phyloP scores from a whole-genome alignment of 2,113 vertebrate species.

The Aplodontia rufa region DNA sequence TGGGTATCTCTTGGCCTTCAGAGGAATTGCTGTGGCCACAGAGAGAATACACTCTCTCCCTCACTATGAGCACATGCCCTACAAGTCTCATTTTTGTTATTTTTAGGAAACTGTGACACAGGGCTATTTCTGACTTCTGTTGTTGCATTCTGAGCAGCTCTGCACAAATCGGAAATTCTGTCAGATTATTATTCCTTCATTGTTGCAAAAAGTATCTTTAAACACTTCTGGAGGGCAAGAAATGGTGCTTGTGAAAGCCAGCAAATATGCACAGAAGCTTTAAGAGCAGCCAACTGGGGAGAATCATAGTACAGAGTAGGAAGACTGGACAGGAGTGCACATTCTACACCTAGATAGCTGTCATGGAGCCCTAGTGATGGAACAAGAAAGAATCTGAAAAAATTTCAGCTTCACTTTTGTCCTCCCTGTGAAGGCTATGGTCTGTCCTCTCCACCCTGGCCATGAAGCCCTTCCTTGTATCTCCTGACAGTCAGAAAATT shows the following conservation, averaged over 20 bases:
- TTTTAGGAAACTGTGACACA: neutral
- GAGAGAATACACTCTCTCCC: neutral
- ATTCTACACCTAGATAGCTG: neutral
- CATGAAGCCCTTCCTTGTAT: neutral
- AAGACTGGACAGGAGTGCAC: neutral
- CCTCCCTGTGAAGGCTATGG: neutral
- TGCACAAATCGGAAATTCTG: neutral
- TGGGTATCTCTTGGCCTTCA: neutral
- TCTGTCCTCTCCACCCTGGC: neutral
- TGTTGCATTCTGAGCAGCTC: neutral
- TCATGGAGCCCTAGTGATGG: neutral
- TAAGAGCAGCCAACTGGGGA: neutral
- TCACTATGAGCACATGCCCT: neutral
- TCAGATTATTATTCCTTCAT: neutral
- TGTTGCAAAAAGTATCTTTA: neutral
- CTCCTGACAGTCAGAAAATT: neutral
- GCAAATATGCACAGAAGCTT: neutral
- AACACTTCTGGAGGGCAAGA: neutral
- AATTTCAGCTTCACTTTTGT: neutral
- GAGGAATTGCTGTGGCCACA: neutral
- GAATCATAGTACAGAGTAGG: neutral
- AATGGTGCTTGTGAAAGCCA: neutral
- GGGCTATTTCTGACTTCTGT: neutral
- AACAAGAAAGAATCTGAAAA: neutral
- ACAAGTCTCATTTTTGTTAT: neutral